Percentiles rank a stretch among this genome's conserved stretches.
Evolutionary conservation across 1,140 invertebrate species (phyloP).

Genomic region (Littorina saxatilis): DNA sequence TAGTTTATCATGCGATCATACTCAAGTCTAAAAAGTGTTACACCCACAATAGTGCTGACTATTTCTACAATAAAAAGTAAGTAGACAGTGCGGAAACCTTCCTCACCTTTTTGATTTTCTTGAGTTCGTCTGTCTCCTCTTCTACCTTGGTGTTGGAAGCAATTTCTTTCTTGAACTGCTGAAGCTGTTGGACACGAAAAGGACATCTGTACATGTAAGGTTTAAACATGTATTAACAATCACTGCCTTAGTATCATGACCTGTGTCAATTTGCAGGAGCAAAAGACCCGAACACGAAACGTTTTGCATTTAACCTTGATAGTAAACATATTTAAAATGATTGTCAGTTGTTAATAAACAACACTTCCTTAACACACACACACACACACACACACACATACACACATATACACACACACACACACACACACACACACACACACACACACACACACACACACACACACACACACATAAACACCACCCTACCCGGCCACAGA

Average conservation of each 20-base stretch:
- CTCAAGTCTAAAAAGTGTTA: too few species aligned
- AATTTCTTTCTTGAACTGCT: constrained; percentile 88
- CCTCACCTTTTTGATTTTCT: constrained; percentile 92
- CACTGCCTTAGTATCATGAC: too few species aligned
- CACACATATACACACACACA: constrained; percentile 8
- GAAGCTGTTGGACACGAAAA: constrained; percentile 80
- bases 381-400: not conserved
- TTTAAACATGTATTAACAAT: too few species aligned
- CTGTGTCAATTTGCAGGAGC: too few species aligned
- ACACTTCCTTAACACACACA: too few species aligned
- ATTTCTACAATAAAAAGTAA: not conserved
- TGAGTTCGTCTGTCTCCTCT: constrained; percentile 82
- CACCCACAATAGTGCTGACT: too few species aligned
- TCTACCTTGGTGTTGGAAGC: constrained; percentile 75
- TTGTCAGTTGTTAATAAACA: too few species aligned
- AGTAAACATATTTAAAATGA: too few species aligned
- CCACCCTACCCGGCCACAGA: not conserved
- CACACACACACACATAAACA: not conserved
- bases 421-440: not conserved
- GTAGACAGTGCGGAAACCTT: not conserved
- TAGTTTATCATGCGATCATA: too few species aligned
- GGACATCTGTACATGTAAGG: too few species aligned
- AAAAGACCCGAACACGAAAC: too few species aligned
- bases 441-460: not conserved
- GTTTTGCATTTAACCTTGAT: too few species aligned